Base-by-base conservation (phyloP, 2,797 vertebrate genomes). In the Rhinella marina region DNA sequence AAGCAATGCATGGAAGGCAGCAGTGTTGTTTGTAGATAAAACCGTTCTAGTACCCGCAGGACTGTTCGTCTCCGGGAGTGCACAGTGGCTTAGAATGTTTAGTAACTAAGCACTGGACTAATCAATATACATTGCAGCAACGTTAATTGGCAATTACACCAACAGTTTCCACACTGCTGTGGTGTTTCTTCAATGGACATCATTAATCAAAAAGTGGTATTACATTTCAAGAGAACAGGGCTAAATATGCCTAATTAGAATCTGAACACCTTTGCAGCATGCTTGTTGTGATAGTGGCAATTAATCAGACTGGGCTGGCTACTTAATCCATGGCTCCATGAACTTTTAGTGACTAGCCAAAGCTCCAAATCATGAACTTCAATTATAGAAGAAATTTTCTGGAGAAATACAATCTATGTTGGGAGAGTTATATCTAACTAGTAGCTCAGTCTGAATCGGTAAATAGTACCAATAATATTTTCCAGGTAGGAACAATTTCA, bases 71-170 rank as follows among this genome's bases (percentile, higher is more conserved):
- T 88, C 75, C 23, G 2, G n/a, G 32, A 85, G 83, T 68, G 59
- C 59, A 23, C 72, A 70, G 48, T 86, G 84, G 73, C 73, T 82
- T 72, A 68, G 25, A 77, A 78, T 76, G 72, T 77, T 82, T 86
- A 86, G 80, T 32, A 82, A 83, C 61, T 86, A 82, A 79, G 21
- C 78, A 62, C 52, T 61, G 41, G 64, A 77, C 32, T 82, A 78
- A 86, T 86, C 73, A 86, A 86, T 86, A 86, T 61, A 77, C 61
- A 86, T 82, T 78, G 84, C 79, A 25, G 84, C 32, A 56, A 85
- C 27, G 77, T 86, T 89, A 89, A 86, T 86, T 89, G 88, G 23
- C 80, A 86, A 86, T 86, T 89, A 89, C 32, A 68, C 25, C 88
- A 83, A 82, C 80, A 52, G 50, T 72, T 78, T 83, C n/a, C 80